Conservation (phyloP, 2,797 vertebrate species). For the Myotis myotis region DNA sequence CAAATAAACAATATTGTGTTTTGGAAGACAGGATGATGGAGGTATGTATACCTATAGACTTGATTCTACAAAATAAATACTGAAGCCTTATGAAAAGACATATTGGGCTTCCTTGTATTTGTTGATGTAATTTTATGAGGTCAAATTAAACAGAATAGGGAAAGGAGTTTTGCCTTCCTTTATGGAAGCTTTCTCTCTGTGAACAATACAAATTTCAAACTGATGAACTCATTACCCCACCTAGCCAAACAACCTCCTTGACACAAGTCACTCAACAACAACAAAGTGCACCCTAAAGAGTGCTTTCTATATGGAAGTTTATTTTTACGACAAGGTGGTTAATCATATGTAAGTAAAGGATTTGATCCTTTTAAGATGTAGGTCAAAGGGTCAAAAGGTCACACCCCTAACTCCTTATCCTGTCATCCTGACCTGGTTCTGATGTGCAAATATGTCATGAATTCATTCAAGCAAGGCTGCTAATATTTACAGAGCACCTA, state of each 20-base stretch:
- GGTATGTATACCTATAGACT: constrained; percentile 57
- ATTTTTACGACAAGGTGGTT: background rate
- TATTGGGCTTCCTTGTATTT: constrained; percentile 71
- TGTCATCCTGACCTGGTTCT: background rate
- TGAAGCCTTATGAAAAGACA: constrained; percentile 77
- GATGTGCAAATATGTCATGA: background rate
- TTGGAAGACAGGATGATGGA: constrained; percentile 61
- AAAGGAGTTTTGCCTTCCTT: constrained; percentile 79
- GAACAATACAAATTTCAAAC: constrained; percentile 64
- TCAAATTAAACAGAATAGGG: constrained; percentile 81
- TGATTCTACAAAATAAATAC: constrained; percentile 79
- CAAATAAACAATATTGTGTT: constrained; percentile 65
- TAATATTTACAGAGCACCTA: background rate
- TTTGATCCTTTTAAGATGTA: background rate
- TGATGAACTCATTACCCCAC: background rate
- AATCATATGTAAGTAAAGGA: background rate
- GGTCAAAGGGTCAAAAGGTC: background rate
- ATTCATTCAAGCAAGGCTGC: background rate
- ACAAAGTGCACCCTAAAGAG: background rate
- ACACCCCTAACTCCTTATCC: background rate
- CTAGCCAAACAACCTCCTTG: background rate
- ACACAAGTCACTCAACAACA: background rate
- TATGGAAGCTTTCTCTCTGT: constrained; percentile 71
- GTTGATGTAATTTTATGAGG: constrained; percentile 73
- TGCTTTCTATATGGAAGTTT: background rate